Percentiles rank a stretch among this genome's conserved stretches.
Evolutionary conservation across 1,140 invertebrate genomes (phyloP).

Genomic region (Penaeus vannamei): DNA sequence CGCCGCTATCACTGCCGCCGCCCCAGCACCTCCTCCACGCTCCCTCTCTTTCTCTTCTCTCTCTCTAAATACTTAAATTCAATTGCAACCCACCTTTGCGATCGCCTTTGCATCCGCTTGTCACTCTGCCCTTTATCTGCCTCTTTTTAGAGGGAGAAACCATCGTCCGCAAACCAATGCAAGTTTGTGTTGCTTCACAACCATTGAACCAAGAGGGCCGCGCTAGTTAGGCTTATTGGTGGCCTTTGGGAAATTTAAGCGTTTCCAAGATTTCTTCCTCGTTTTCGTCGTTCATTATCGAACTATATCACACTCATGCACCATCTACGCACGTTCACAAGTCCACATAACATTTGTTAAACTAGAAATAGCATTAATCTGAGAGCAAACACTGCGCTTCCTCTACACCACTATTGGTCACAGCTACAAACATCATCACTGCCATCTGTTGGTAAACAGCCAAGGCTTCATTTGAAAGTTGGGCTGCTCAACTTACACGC

Average conservation of each 20-base stretch:
- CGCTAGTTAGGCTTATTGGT: constrained; percentile 61
- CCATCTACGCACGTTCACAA: constrained; percentile 20
- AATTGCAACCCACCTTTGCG: constrained; percentile 50
- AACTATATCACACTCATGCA: constrained; percentile 31
- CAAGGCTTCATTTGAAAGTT: constrained; percentile 62
- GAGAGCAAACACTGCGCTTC: constrained; percentile 17
- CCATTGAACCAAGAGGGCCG: constrained; percentile 65
- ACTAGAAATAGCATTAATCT: constrained; percentile 38
- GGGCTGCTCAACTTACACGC: constrained; percentile 43
- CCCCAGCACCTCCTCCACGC: constrained; percentile 2
- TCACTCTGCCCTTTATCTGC: constrained; percentile 65
- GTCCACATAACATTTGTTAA: constrained; percentile 32
- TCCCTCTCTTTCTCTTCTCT: constrained; percentile 10
- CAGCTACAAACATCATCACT: constrained; percentile 62
- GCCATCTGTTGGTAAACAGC: constrained; percentile 62
- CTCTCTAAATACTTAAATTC: neutral
- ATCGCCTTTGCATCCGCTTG: constrained; percentile 51
- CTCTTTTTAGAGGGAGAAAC: constrained; percentile 65
- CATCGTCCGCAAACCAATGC: constrained; percentile 64
- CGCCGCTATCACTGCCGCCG: constrained; percentile 41
- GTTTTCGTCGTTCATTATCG: constrained; percentile 57
- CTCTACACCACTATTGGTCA: constrained; percentile 51
- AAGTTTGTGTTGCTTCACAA: constrained; percentile 64
- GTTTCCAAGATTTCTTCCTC: constrained; percentile 56
- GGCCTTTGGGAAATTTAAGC: constrained; percentile 46